Conservation (phyloP, 2,797 vertebrate species). For the Myioborus melanocephalus region DNA sequence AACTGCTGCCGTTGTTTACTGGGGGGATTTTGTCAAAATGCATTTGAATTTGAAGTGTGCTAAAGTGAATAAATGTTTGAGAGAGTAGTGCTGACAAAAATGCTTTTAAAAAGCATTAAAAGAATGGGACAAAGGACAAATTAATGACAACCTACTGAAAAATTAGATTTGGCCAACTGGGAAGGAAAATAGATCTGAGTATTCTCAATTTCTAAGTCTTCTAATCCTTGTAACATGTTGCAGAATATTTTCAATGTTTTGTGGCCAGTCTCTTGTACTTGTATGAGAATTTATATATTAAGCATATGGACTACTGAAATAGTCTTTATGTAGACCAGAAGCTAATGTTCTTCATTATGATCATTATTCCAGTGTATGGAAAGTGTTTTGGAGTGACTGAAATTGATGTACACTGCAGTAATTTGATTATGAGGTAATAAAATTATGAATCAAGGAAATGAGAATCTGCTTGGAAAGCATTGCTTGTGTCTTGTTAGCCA, state of each 20-base stretch:
- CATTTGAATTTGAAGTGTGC: neutral
- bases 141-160: neutral
- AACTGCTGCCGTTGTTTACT: neutral
- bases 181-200: neutral
- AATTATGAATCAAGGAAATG: neutral
- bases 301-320: neutral
- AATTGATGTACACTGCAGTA: neutral
- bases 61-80: neutral
- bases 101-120: neutral
- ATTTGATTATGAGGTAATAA: neutral
- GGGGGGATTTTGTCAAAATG: neutral
- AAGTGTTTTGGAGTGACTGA: neutral
- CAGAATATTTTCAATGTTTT: neutral
- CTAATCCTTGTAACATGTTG: neutral
- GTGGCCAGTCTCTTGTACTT: neutral
- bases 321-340: neutral
- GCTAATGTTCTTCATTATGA: neutral
- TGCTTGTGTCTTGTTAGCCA: neutral
- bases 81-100: neutral
- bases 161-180: neutral
- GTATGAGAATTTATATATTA: neutral
- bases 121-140: neutral
- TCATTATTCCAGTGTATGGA: fast-evolving
- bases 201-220: neutral
- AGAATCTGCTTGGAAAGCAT: neutral